These are phyloP conservation scores for Austrolebias charrua DNA, from an alignment of 2,797 vertebrate species.

Conservation along the genomic window DNA sequence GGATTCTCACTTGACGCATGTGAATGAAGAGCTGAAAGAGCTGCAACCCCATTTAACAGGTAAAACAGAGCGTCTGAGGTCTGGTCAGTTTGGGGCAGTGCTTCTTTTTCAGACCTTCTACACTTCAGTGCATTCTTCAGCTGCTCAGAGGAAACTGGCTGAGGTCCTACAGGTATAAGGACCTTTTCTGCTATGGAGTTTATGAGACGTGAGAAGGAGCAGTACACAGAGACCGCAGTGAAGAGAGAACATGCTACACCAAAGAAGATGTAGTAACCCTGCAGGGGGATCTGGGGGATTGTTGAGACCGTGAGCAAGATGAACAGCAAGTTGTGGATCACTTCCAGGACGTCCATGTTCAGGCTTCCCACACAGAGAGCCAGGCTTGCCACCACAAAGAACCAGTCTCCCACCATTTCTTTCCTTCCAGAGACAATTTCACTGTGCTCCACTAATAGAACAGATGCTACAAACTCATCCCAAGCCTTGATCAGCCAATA, in stretches of 20 bases:
- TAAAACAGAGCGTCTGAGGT: constrained; percentile 85
- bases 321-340: constrained; percentile 84
- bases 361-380: constrained; percentile 79
- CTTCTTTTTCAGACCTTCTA: constrained; percentile 12
- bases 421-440: constrained; percentile 60
- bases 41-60: constrained; percentile 84
- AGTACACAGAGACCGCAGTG: constrained; percentile 78
- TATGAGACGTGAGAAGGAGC: constrained; percentile 84
- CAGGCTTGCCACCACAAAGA: constrained; percentile 81
- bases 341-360: constrained; percentile 83
- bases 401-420: constrained; percentile 87
- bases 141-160: constrained; percentile 74
- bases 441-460: constrained; percentile 36
- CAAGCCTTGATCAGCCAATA: constrained; percentile 88
- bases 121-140: constrained; percentile 62
- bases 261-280: constrained; percentile 78
- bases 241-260: constrained; percentile 83
- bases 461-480: constrained; percentile 83
- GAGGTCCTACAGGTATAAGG: constrained; percentile 82
- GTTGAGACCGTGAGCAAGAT: constrained; percentile 80
- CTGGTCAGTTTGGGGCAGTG: constrained; percentile 34
- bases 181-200: constrained; percentile 89
- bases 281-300: constrained; percentile 81
- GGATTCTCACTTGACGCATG: constrained; percentile 1
- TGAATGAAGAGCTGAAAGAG: constrained; percentile 80